A percentile compares a stretch with the other conserved stretches of the same genome.
phyloP scores from a whole-genome alignment of 2,797 vertebrate genomes.

The Carduelis carduelis region DNA sequence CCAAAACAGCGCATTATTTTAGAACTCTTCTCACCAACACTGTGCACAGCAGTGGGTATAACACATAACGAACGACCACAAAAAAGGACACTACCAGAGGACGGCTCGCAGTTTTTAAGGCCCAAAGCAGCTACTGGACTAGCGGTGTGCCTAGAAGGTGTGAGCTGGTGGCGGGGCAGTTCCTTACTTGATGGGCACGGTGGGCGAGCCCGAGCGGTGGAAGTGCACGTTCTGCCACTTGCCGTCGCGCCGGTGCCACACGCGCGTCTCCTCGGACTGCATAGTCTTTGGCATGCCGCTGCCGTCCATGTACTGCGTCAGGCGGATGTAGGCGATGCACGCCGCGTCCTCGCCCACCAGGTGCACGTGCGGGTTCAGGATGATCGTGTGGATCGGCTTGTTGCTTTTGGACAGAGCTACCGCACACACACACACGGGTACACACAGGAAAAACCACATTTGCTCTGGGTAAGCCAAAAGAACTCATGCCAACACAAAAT shows the following conservation, averaged over 20 bases:
- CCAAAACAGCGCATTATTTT: background rate
- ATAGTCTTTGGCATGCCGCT: slow-evolving; percentile 90
- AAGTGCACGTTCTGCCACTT: slow-evolving; percentile 99
- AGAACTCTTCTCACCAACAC: background rate
- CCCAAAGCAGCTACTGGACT: background rate
- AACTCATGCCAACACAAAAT: background rate
- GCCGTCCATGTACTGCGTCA: slow-evolving; percentile 92
- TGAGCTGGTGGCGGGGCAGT: background rate
- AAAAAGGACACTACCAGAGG: background rate
- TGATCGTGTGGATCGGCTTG: slow-evolving; percentile 92
- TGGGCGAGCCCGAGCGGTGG: slow-evolving; percentile 94
- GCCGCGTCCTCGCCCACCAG: slow-evolving; percentile 95
- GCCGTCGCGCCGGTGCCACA: slow-evolving; percentile 95
- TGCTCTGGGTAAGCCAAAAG: background rate
- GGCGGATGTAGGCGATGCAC: slow-evolving; percentile 94
- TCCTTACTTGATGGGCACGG: slow-evolving; percentile 90
- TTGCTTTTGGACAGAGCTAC: slow-evolving; percentile 89
- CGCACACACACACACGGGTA: background rate
- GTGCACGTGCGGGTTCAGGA: slow-evolving; percentile 96
- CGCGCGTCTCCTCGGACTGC: slow-evolving; percentile 96
- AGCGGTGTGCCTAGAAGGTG: background rate
- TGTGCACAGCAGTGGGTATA: background rate
- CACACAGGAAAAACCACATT: background rate
- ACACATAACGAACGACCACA: background rate
- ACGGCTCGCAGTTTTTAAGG: background rate